Conservation (phyloP, 2,888 invertebrate species). For the Lacanobia wlatinum region DNA sequence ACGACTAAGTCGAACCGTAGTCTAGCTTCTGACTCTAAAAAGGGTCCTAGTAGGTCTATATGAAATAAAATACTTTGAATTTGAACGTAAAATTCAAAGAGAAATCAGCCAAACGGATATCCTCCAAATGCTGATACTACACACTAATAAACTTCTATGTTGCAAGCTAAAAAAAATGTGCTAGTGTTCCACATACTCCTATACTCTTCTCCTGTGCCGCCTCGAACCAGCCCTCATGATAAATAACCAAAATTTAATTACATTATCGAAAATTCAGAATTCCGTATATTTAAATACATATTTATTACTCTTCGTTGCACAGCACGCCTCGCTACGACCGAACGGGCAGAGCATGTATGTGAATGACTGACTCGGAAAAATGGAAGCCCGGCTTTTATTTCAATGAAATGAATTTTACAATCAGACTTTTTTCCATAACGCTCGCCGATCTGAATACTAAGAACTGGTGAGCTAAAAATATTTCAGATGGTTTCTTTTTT, state of each 20-base stretch:
- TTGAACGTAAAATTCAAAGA: no score
- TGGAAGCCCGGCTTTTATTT: conserved; percentile 35
- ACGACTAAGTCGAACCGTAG: no score
- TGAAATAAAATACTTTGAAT: no score
- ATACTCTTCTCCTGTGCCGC: no score
- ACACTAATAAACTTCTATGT: no score
- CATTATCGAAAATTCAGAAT: not conserved
- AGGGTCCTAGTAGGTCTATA: no score
- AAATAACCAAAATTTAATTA: not conserved
- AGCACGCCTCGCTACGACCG: conserved; percentile 34
- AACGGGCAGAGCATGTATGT: conserved; percentile 15
- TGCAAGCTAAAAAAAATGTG: not conserved
- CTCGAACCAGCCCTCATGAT: not conserved
- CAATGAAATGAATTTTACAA: conserved; percentile 49
- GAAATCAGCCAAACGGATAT: no score
- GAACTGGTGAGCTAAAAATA: conserved; percentile 31
- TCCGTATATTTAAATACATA: conserved; percentile 15
- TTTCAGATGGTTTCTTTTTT: conserved; percentile 5
- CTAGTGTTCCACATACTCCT: no score
- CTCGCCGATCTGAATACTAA: conserved; percentile 21
- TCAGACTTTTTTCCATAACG: conserved; percentile 26
- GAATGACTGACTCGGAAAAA: conserved; percentile 52
- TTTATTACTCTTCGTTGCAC: conserved; percentile 28
- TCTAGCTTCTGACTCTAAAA: no score
- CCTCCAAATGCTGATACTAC: no score